Evolutionary conservation across 2,797 vertebrate species (phyloP).

Genomic region (Buphagus erythrorhynchus): DNA sequence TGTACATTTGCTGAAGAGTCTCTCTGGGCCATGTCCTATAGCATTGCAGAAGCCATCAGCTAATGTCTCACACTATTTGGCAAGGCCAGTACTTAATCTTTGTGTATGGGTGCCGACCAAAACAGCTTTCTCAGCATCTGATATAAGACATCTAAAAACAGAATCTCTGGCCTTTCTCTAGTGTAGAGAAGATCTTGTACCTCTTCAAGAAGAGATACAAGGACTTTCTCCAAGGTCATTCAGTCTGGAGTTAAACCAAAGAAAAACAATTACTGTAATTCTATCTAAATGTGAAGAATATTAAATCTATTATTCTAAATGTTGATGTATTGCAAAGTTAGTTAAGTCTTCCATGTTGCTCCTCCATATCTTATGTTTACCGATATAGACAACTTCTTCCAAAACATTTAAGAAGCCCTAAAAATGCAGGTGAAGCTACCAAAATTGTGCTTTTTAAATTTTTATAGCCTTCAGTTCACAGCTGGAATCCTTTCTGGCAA

Average conservation of each 20-base stretch:
- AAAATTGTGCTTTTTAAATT: neutral
- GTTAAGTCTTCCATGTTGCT: neutral
- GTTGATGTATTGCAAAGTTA: neutral
- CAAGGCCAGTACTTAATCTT: neutral
- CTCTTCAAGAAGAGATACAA: neutral
- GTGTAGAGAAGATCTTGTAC: rapidly evolving
- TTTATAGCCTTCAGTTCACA: neutral
- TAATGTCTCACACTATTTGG: neutral
- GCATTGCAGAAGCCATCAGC: neutral
- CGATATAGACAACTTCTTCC: neutral
- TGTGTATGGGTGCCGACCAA: neutral
- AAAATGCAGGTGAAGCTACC: neutral
- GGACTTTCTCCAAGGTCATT: neutral
- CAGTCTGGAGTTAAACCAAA: neutral
- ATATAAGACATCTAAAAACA: neutral
- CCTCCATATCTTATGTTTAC: neutral
- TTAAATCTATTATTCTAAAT: neutral
- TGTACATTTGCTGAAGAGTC: neutral
- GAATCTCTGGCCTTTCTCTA: neutral
- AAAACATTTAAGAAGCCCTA: neutral
- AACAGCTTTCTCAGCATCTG: neutral
- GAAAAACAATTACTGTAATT: neutral
- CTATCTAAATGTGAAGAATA: neutral
- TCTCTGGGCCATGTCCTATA: neutral
- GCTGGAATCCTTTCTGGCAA: neutral